phyloP scores from a whole-genome alignment of 2,797 vertebrate species.

The Cryptoblepharus egeriae region DNA sequence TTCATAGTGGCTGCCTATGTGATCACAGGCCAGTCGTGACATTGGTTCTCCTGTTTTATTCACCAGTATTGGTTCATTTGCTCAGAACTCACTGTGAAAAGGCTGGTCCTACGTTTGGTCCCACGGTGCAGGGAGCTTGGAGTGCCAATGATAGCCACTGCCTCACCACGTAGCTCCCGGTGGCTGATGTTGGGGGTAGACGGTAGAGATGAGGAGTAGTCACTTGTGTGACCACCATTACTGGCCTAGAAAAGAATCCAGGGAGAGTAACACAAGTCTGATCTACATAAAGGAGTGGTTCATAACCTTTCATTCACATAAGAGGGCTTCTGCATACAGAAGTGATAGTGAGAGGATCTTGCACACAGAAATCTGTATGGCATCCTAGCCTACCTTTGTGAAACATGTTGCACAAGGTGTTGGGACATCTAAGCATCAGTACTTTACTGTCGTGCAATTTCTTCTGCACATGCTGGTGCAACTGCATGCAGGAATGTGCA shows the following conservation, averaged over 20 bases:
- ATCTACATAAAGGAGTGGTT: background rate
- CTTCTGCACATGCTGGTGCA: too few relatives aligned
- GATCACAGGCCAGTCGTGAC: background rate
- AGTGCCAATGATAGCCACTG: conserved; percentile 76
- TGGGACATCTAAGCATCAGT: too few relatives aligned
- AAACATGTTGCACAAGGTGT: too few relatives aligned
- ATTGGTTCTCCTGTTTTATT: background rate
- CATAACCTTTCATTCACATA: too few relatives aligned
- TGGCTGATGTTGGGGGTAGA: conserved; percentile 94
- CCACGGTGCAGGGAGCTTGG: conserved; percentile 85
- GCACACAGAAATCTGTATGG: too few relatives aligned
- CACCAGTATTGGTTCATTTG: fast-evolving
- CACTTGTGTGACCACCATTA: conserved; percentile 88
- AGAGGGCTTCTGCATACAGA: too few relatives aligned
- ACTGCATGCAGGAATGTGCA: too few relatives aligned
- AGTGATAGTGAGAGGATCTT: too few relatives aligned
- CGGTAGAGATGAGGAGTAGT: conserved; percentile 91
- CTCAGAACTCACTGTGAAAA: conserved; percentile 87
- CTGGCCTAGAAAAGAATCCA: conserved; percentile 79
- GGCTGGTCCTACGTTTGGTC: conserved; percentile 90
- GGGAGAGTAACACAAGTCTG: background rate
- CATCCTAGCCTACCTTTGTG: too few relatives aligned
- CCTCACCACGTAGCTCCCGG: conserved; percentile 85
- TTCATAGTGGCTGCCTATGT: background rate
- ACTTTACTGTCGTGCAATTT: too few relatives aligned